Base-by-base conservation (phyloP, 37 sponge, comb jelly and placozoan species). In the Dysidea cf. avara region DNA sequence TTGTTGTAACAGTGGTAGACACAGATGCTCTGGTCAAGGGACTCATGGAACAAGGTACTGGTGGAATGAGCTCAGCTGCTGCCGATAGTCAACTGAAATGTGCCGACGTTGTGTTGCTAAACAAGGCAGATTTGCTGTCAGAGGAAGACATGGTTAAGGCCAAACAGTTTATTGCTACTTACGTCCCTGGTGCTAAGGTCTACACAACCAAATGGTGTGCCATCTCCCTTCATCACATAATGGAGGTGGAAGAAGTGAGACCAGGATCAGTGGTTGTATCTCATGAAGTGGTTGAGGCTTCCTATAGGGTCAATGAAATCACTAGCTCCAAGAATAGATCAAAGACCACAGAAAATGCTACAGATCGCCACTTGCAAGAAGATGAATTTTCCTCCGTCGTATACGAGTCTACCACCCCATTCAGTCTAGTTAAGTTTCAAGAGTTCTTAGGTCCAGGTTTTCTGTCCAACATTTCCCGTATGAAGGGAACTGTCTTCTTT, bases 41-140 rank as follows among this genome's bases (percentile, higher is more conserved):
- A 33, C 26, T 88, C 0, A 43, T 43, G 9, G 9, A 5, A 43
- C 55, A 64, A 13, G 47, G 52, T 34, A 54, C 57, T 20, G n/a
- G 51, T 25, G 61, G 52, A 17, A 83, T 56, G 16, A 0, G 47
- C 25, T 68, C 83, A 7, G 74, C 81, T 12, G 90, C 84, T 14
- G 77, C 82, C 5, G 78, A 79, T 21, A 79, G 81, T 26, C 90
- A 89, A 26, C 61, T 89, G 21, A 35, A 76, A 43, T 83, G 80
- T 76, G 90, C 90, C 25, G 90, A 89, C 54, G 81, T 89, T 1
- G 77, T 89, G 22, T 46, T 89, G 13, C 68, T 89, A 12, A 89
- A 89, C 64, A 89, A 89, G 53, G 53, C 35, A 57, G 90, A 89
- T 54, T 65, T 89, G 18, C 60, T 84, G 22, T 47, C 73, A 18